phyloP scores from a whole-genome alignment of 64 coral and sea anemone genomes.

The Actinia tenebrosa region DNA sequence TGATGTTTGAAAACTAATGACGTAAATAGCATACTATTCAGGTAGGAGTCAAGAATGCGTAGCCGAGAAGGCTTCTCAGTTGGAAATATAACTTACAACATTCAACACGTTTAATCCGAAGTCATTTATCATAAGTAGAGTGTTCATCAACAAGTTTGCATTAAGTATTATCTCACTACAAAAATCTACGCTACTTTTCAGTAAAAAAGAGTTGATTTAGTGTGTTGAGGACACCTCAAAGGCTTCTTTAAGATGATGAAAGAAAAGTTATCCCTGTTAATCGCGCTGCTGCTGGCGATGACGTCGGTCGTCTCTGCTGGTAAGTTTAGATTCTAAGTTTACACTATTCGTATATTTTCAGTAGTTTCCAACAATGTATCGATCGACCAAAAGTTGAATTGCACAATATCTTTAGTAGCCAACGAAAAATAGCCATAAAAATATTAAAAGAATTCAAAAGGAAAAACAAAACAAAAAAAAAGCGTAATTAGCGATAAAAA shows the following conservation, averaged over 20 bases:
- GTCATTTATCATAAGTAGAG: not conserved
- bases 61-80: no score
- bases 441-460: no score
- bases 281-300: not conserved
- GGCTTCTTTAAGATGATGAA: not conserved
- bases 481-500: no score
- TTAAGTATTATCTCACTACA: not conserved
- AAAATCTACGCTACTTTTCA: not conserved
- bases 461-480: no score
- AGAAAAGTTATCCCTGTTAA: not conserved
- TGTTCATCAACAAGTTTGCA: not conserved
- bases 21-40: not conserved
- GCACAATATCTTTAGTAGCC: no score
- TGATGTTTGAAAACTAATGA: not conserved
- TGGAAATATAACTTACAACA: no score
- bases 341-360: not conserved
- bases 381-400: not conserved
- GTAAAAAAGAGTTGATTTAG: not conserved
- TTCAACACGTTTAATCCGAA: not conserved
- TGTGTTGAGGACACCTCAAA: not conserved
- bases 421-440: no score
- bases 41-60: no score
- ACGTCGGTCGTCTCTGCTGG: not conserved
- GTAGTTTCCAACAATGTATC: not conserved
- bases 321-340: not conserved